A percentile compares a stretch with the other conserved stretches of the same genome.
These are phyloP conservation scores for Tromatobia lineatoria DNA, from an alignment of 2,888 invertebrate genomes.

Conservation along the genomic window DNA sequence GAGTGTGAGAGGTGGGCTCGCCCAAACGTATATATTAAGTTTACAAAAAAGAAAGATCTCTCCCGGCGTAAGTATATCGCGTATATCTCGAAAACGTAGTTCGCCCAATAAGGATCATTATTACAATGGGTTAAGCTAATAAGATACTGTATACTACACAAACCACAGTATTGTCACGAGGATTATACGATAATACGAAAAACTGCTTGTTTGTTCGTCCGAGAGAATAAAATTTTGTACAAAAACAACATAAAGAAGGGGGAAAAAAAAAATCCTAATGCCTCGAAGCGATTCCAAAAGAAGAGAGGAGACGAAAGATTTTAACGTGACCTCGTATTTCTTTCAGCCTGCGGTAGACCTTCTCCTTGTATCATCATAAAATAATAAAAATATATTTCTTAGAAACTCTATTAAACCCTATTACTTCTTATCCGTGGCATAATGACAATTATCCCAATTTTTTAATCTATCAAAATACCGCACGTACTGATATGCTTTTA, in stretches of 20 bases:
- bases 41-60: conserved; percentile 38
- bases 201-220: conserved; percentile 25
- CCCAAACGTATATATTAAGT: conserved; percentile 60
- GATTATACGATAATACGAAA: conserved; percentile 42
- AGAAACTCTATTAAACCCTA: conserved; percentile 7
- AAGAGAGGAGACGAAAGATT: conserved; percentile 22
- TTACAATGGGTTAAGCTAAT: conserved; percentile 77
- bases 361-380: conserved; percentile 37
- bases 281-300: conserved; percentile 73
- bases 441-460: too few species aligned
- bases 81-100: conserved; percentile 14
- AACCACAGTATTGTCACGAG: conserved; percentile 60
- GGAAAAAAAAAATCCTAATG: conserved; percentile 48
- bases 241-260: conserved; percentile 63
- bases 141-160: conserved; percentile 81
- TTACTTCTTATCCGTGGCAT: not conserved
- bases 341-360: conserved; percentile 62
- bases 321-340: conserved; percentile 59
- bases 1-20: conserved; percentile 63
- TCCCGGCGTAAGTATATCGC: conserved; percentile 62
- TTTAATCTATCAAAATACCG: too few species aligned
- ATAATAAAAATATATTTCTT: conserved; percentile 31
- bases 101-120: conserved; percentile 38
- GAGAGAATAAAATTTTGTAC: conserved; percentile 64
- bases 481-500: too few species aligned